Conservation (phyloP, 2,888 invertebrate genomes). For the Lagria hirta region DNA sequence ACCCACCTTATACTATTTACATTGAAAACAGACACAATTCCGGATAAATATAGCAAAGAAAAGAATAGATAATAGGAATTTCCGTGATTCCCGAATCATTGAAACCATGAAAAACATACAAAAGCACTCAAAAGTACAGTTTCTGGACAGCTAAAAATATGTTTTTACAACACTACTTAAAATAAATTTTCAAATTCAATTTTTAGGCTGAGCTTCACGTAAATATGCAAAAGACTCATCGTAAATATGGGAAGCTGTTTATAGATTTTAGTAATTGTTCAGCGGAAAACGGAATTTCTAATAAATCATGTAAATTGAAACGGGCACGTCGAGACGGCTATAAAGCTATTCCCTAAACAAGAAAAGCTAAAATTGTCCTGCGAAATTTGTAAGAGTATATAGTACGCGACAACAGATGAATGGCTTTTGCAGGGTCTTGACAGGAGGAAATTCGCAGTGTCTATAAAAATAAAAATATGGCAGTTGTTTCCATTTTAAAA, state of each 20-base stretch:
- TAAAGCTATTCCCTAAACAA: slow-evolving; percentile 38
- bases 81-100: slow-evolving; percentile 5
- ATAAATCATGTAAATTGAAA: slow-evolving; percentile 33
- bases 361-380: slow-evolving; percentile 14
- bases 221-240: background rate
- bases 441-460: background rate
- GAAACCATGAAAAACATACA: too few species aligned
- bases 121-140: slow-evolving; percentile 2
- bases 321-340: slow-evolving; percentile 30
- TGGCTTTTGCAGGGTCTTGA: background rate
- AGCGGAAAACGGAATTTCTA: slow-evolving; percentile 29
- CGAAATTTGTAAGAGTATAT: slow-evolving; percentile 7
- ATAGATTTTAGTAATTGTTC: slow-evolving; percentile 32
- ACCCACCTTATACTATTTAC: slow-evolving; percentile 33
- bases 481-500: too few species aligned
- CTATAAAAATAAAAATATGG: too few species aligned
- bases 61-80: too few species aligned
- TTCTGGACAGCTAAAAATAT: background rate
- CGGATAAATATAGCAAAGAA: slow-evolving; percentile 12
- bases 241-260: slow-evolving; percentile 8
- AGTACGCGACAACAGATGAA: slow-evolving; percentile 4
- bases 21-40: slow-evolving; percentile 5
- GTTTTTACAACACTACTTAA: background rate
- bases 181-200: background rate
- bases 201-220: background rate